Conservation (phyloP, 2,113 vertebrate species). For the Triplophysa rosa region DNA sequence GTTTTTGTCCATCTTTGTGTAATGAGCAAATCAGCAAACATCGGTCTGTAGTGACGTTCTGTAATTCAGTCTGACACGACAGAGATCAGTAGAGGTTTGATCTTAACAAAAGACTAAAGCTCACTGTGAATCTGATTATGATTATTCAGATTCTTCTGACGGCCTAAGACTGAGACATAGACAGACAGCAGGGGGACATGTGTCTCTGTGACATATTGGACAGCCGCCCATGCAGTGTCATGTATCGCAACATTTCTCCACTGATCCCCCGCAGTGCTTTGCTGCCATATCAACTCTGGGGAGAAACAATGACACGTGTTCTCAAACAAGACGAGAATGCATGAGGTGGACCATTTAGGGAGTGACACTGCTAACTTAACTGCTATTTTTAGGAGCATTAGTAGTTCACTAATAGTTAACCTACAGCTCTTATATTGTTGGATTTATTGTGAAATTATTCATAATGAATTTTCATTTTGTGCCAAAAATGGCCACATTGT, state of each 20-base stretch:
- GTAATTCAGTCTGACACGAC: constrained; percentile 14
- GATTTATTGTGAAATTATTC: too few relatives aligned
- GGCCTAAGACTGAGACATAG: constrained; percentile 27
- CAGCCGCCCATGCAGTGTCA: constrained; percentile 41
- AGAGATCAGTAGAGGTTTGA: constrained; percentile 51
- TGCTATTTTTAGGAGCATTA: too few relatives aligned
- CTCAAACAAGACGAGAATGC: neutral
- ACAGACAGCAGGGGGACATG: constrained; percentile 31
- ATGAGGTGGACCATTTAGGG: neutral
- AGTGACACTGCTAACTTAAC: neutral
- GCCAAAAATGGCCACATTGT: too few relatives aligned
- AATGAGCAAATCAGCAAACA: neutral
- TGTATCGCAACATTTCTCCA: constrained; percentile 34
- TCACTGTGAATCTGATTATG: constrained; percentile 28
- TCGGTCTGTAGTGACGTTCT: neutral
- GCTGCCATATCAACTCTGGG: neutral
- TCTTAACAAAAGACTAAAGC: constrained; percentile 57
- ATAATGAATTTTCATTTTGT: too few relatives aligned
- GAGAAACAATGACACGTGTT: constrained; percentile 32
- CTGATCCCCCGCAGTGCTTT: constrained; percentile 38
- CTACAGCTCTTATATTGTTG: too few relatives aligned
- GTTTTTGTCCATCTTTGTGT: too few relatives aligned
- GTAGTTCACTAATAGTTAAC: too few relatives aligned
- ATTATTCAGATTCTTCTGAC: constrained; percentile 33
- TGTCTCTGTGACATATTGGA: constrained; percentile 24